Evolutionary conservation across 2,113 vertebrate genomes (phyloP).

Genomic region (Lagopus leucura): DNA sequence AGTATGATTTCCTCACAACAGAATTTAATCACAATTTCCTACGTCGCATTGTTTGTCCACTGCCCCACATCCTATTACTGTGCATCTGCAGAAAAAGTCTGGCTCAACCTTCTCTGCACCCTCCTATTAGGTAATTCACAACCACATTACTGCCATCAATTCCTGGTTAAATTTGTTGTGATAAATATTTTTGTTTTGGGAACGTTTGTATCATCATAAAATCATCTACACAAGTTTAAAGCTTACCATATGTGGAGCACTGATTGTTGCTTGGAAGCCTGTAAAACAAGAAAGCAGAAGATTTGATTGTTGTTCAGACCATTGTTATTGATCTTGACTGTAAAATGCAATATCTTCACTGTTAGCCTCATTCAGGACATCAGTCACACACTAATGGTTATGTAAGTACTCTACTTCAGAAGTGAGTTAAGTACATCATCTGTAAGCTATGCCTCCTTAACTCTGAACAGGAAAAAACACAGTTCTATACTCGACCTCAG

Average conservation of each 20-base stretch:
- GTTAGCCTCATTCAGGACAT: background rate
- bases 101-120: background rate
- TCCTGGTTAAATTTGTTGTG: background rate
- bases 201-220: background rate
- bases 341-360: background rate
- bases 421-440: background rate
- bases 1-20: background rate
- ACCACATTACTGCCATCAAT: background rate
- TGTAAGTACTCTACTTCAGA: background rate
- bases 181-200: constrained; percentile 10
- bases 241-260: constrained; percentile 98
- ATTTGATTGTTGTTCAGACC: background rate
- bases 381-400: background rate
- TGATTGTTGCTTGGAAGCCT: constrained; percentile 99
- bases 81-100: background rate
- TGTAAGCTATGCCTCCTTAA: fast-evolving
- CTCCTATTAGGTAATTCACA: background rate
- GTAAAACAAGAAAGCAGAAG: constrained; percentile 61
- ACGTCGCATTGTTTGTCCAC: background rate
- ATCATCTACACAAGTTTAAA: background rate
- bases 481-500: background rate
- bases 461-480: background rate
- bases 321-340: background rate
- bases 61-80: background rate
- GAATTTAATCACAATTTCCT: background rate